Percentiles rank a stretch among this genome's conserved stretches.
phyloP scores from a whole-genome alignment of 2,888 invertebrate genomes.

The Nemotelus pantherinus region DNA sequence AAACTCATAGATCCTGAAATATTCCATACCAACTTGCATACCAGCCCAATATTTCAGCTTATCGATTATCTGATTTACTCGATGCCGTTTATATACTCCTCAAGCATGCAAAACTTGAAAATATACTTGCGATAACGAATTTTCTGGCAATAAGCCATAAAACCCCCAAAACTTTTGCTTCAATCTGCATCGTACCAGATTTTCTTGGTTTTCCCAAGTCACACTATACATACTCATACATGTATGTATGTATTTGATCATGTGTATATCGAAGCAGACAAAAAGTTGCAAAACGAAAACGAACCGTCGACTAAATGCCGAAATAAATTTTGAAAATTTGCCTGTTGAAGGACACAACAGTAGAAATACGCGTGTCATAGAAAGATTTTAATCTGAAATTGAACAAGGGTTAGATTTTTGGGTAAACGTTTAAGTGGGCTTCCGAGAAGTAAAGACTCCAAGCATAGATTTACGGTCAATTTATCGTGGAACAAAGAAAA shows the following conservation, averaged over 20 bases:
- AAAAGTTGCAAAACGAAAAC: slow-evolving; percentile 18
- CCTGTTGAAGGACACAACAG: slow-evolving; percentile 19
- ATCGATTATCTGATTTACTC: slow-evolving; percentile 24
- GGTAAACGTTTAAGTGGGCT: too few species aligned
- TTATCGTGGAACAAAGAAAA: too few species aligned
- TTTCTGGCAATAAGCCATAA: slow-evolving; percentile 33
- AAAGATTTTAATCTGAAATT: slow-evolving; percentile 28
- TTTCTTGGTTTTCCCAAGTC: background rate
- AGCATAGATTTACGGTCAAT: too few species aligned
- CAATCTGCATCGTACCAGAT: background rate
- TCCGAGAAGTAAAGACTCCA: too few species aligned
- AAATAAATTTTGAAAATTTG: slow-evolving; percentile 24
- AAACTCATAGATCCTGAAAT: too few species aligned
- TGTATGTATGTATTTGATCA: background rate
- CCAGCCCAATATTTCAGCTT: slow-evolving; percentile 7
- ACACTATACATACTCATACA: too few species aligned
- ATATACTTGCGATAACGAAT: slow-evolving; percentile 21
- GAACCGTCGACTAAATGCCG: background rate
- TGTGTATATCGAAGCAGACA: background rate
- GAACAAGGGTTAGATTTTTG: slow-evolving; percentile 23
- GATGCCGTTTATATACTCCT: slow-evolving; percentile 11
- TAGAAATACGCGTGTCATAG: background rate
- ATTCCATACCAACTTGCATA: too few species aligned
- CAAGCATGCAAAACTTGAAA: slow-evolving; percentile 11
- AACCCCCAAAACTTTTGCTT: slow-evolving; percentile 1